Conservation (phyloP, 1,140 invertebrate species). For the Penaeus vannamei region DNA sequence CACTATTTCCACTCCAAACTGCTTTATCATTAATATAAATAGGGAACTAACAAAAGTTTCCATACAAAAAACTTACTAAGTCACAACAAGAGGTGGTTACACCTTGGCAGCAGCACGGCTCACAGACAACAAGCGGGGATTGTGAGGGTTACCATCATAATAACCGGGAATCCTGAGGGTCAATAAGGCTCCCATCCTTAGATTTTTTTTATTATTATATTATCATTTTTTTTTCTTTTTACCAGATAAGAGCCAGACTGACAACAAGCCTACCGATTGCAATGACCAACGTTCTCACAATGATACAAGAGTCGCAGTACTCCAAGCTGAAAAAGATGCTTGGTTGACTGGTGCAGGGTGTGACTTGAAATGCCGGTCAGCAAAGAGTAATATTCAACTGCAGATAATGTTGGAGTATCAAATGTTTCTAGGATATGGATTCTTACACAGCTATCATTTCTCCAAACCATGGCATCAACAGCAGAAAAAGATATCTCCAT, state of each 20-base stretch:
- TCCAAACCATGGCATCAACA: slow-evolving; percentile 56
- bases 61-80: slow-evolving; percentile 61
- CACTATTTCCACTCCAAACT: slow-evolving; percentile 65
- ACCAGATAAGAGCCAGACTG: too few relatives aligned
- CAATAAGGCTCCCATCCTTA: too few relatives aligned
- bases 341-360: slow-evolving; percentile 51
- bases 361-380: slow-evolving; percentile 62
- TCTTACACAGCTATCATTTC: slow-evolving; percentile 47
- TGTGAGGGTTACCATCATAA: slow-evolving; percentile 38
- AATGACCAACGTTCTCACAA: slow-evolving; percentile 29
- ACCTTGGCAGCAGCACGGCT: slow-evolving; percentile 59
- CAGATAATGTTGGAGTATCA: slow-evolving; percentile 60
- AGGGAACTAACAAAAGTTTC: slow-evolving; percentile 63
- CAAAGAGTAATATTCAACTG: slow-evolving; percentile 57
- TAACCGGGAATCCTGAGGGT: background rate
- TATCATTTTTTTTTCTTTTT: too few relatives aligned
- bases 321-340: slow-evolving; percentile 50
- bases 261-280: too few relatives aligned
- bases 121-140: slow-evolving; percentile 62
- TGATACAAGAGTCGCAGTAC: slow-evolving; percentile 53
- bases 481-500: slow-evolving; percentile 37
- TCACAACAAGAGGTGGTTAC: slow-evolving; percentile 62
- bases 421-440: slow-evolving; percentile 57
- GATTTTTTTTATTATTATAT: too few relatives aligned
- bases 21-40: slow-evolving; percentile 60